These are phyloP conservation scores for Himantopus leucocephalus DNA, from an alignment of 2,113 vertebrate species.

Conservation along the genomic window DNA sequence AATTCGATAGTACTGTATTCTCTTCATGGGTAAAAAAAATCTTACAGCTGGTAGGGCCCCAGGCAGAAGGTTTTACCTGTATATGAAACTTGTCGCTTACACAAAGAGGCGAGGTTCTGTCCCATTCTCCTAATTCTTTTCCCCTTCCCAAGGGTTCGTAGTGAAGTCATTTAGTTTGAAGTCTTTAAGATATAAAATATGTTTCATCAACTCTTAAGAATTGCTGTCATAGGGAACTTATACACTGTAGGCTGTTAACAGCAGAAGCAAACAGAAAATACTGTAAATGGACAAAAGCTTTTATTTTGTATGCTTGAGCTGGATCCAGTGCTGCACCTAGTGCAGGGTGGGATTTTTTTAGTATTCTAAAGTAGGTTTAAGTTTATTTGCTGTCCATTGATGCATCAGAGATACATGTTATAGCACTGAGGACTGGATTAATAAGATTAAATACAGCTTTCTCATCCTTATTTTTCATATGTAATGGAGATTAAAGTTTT, in stretches of 20 bases:
- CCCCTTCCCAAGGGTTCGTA: fast-evolving
- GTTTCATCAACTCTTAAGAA: background rate
- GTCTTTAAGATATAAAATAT: background rate
- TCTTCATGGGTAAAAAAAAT: background rate
- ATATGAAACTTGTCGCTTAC: background rate
- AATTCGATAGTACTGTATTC: background rate
- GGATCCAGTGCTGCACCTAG: background rate
- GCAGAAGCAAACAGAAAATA: background rate
- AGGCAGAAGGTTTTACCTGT: background rate
- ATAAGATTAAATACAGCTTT: background rate
- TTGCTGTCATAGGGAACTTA: background rate
- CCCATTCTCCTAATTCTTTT: background rate
- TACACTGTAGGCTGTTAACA: background rate
- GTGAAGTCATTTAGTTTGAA: background rate
- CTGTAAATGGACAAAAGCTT: background rate
- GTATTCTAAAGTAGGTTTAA: background rate
- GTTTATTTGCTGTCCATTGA: background rate
- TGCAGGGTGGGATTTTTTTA: background rate
- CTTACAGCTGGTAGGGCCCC: background rate
- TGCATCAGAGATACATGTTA: background rate
- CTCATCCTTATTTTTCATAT: background rate
- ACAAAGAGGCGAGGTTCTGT: background rate
- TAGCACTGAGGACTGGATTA: background rate
- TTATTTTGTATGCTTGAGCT: background rate
- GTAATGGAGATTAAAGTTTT: background rate